Conservation (phyloP, 2,888 invertebrate species). For the Melanostoma mellinum region DNA sequence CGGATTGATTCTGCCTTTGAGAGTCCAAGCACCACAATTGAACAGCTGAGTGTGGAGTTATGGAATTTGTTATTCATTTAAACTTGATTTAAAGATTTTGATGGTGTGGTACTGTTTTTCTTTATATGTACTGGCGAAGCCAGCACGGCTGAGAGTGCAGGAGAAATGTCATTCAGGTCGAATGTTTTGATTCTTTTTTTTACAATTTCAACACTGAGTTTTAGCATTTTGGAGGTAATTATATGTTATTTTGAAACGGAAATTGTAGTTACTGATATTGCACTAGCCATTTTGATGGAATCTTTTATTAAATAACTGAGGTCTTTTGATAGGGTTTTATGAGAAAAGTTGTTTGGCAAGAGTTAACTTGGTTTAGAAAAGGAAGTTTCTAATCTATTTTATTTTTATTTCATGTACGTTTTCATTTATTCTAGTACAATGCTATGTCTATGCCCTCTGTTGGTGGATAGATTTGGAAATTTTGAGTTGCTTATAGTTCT, state of each 20-base stretch:
- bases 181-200: constrained; percentile 69
- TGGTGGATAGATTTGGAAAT: not conserved
- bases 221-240: not conserved
- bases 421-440: constrained; percentile 47
- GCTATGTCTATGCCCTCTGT: constrained; percentile 1
- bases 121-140: not conserved
- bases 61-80: constrained; percentile 61
- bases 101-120: constrained; percentile 14
- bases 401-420: constrained; percentile 26
- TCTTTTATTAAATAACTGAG: constrained; percentile 16
- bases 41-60: constrained; percentile 65
- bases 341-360: constrained; percentile 54
- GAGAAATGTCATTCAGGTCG: constrained; percentile 71
- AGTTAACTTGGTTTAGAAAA: constrained; percentile 49
- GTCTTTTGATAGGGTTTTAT: constrained; percentile 9
- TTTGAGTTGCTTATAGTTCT: no score
- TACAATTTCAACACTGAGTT: constrained; percentile 24
- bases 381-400: constrained; percentile 64
- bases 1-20: constrained; percentile 28
- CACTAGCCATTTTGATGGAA: not conserved
- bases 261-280: not conserved
- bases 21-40: constrained; percentile 49
- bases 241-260: not conserved
- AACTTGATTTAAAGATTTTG: constrained; percentile 18
- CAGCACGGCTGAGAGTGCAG: constrained; percentile 26